Evolutionary conservation across 1,140 invertebrate species (phyloP).

Genomic region (Trichoplusia ni): DNA sequence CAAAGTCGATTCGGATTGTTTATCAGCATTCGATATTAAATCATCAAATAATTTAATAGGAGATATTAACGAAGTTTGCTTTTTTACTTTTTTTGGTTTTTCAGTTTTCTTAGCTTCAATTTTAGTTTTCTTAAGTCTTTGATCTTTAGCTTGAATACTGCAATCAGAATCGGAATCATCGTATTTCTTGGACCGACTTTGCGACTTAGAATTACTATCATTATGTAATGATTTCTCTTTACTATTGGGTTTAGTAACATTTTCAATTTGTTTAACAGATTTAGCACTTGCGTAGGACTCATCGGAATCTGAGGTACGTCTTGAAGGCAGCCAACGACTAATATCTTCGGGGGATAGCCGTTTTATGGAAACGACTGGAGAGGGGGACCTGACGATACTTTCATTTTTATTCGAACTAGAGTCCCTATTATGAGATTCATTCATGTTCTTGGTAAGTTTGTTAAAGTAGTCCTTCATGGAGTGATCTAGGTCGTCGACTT

Average conservation of each 20-base stretch:
- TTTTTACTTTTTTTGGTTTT: not conserved
- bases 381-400: not conserved
- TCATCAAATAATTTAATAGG: conserved; percentile 50
- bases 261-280: not conserved
- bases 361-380: conserved; percentile 43
- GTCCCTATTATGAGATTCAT: conserved; percentile 3
- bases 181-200: not conserved
- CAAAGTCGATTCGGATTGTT: not conserved
- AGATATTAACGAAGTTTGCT: conserved; percentile 45
- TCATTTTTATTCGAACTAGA: conserved; percentile 2
- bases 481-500: conserved; percentile 45
- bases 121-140: not conserved
- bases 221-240: not conserved
- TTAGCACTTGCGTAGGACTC: not conserved
- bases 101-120: not conserved
- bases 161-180: conserved; percentile 1
- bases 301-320: conserved; percentile 17
- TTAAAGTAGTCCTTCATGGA: conserved; percentile 50
- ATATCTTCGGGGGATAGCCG: conserved; percentile 49
- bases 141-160: not conserved
- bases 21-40: conserved; percentile 7
- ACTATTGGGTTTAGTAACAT: too few species aligned
- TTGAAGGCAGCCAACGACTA: conserved; percentile 44
- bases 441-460: conserved; percentile 43
- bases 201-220: not conserved